Percentiles rank a stretch among this genome's conserved stretches.
These are phyloP conservation scores for Oenanthe oenanthe DNA, from an alignment of 2,113 vertebrate genomes.

Conservation along the genomic window DNA sequence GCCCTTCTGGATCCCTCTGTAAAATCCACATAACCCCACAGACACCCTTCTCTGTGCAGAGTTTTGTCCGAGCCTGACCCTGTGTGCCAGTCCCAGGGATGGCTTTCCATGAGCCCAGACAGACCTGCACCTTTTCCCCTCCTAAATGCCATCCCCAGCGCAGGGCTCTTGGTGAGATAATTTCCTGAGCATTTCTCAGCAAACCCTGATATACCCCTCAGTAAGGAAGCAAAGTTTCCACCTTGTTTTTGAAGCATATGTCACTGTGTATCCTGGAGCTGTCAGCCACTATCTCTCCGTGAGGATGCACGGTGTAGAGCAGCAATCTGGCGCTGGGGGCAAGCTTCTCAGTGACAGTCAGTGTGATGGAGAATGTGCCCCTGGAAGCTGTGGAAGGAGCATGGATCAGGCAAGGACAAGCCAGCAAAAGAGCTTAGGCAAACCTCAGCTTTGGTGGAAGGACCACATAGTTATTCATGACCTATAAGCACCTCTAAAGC, in stretches of 20 bases:
- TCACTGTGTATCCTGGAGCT: constrained; percentile 72
- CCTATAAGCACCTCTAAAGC: not conserved
- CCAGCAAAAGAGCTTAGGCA: not conserved
- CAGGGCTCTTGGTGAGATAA: not conserved
- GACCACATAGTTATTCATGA: not conserved
- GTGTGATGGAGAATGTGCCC: constrained; percentile 69
- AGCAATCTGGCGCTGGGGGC: constrained; percentile 73
- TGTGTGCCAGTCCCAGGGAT: accelerated
- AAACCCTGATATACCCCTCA: not conserved
- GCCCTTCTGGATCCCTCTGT: not conserved
- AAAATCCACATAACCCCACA: not conserved
- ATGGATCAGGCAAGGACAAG: not conserved
- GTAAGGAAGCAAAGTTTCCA: constrained; percentile 32
- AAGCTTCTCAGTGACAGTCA: constrained; percentile 73
- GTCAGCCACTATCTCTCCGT: constrained; percentile 78
- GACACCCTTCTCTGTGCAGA: not conserved
- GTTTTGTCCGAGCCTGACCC: not conserved
- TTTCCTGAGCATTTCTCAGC: not conserved
- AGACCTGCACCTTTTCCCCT: not conserved
- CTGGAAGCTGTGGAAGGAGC: constrained; percentile 43
- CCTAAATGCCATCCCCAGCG: not conserved
- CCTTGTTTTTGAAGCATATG: constrained; percentile 86
- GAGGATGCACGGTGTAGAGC: constrained; percentile 80
- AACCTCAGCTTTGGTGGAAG: not conserved
- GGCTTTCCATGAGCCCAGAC: not conserved